These are phyloP conservation scores for Diadegma fenestrale DNA, from an alignment of 2,888 invertebrate species.

Conservation along the genomic window DNA sequence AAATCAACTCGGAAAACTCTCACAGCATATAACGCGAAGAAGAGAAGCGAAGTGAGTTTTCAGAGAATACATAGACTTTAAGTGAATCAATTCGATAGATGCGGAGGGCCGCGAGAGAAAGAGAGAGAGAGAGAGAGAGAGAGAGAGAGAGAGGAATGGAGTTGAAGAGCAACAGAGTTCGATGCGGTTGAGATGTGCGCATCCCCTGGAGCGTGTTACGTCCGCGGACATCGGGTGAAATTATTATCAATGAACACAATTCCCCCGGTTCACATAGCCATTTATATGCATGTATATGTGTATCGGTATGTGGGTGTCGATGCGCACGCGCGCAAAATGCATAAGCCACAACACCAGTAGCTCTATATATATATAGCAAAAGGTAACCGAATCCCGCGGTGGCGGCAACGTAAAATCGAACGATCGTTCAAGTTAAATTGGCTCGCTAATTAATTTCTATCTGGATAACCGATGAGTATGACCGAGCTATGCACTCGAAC, in stretches of 20 bases:
- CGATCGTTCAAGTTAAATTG: conserved; percentile 81
- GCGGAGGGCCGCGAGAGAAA: no score
- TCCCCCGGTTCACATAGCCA: conserved; percentile 32
- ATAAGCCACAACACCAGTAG: conserved; percentile 37
- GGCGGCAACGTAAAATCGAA: conserved; percentile 75
- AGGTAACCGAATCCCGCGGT: conserved; percentile 51
- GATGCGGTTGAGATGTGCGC: conserved; percentile 58
- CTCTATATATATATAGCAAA: conserved; percentile 37
- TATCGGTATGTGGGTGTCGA: background rate
- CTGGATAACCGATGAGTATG: conserved; percentile 69
- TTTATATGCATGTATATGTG: conserved; percentile 23
- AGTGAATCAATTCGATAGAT: conserved; percentile 7
- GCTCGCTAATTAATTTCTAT: conserved; percentile 81
- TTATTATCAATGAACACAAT: conserved; percentile 79
- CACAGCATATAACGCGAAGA: conserved; percentile 44
- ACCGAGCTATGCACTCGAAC: conserved; percentile 6
- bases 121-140: background rate
- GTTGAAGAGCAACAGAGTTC: conserved; percentile 21
- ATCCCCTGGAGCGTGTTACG: conserved; percentile 59
- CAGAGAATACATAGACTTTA: conserved; percentile 9
- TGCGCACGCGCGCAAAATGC: conserved; percentile 10
- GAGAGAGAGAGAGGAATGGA: background rate
- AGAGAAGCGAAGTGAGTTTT: conserved; percentile 15
- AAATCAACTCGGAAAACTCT: conserved; percentile 75
- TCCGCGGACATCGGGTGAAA: conserved; percentile 72